Evolutionary conservation across 2,797 vertebrate genomes (phyloP).

Genomic region (Gymnocypris eckloni): DNA sequence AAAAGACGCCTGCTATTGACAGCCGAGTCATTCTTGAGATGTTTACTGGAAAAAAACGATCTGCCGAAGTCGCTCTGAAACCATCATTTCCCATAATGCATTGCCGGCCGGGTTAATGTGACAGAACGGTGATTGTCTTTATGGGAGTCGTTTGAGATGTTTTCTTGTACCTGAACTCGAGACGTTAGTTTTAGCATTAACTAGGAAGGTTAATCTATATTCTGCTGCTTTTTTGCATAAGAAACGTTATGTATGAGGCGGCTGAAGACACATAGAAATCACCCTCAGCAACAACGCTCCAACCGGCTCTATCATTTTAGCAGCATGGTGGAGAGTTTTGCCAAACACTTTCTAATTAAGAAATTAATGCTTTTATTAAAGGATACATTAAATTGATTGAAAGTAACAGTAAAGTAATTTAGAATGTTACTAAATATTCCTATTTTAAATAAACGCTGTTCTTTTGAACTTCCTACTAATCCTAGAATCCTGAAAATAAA

Average conservation of each 20-base stretch:
- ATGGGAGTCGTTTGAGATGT: neutral
- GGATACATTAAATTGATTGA: neutral
- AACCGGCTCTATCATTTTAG: too few relatives aligned
- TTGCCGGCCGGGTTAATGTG: neutral
- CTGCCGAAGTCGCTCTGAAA: constrained; percentile 12
- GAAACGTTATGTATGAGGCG: neutral
- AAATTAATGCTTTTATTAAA: neutral
- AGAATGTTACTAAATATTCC: neutral
- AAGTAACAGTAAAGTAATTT: neutral
- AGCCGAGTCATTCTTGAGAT: constrained; percentile 13
- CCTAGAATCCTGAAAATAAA: neutral
- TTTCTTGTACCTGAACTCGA: neutral
- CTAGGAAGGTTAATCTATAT: neutral
- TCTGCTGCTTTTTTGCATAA: neutral
- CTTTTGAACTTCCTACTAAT: neutral
- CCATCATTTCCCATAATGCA: constrained; percentile 29
- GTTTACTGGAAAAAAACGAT: constrained; percentile 21
- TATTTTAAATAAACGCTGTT: neutral
- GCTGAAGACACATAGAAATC: neutral
- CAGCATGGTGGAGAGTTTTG: neutral
- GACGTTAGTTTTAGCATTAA: neutral
- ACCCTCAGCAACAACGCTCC: too few relatives aligned
- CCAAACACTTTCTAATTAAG: neutral
- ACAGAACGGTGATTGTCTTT: neutral
- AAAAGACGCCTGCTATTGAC: constrained; percentile 23